These are phyloP conservation scores for Epicauta chinensis DNA, from an alignment of 1,140 invertebrate species.

Conservation along the genomic window DNA sequence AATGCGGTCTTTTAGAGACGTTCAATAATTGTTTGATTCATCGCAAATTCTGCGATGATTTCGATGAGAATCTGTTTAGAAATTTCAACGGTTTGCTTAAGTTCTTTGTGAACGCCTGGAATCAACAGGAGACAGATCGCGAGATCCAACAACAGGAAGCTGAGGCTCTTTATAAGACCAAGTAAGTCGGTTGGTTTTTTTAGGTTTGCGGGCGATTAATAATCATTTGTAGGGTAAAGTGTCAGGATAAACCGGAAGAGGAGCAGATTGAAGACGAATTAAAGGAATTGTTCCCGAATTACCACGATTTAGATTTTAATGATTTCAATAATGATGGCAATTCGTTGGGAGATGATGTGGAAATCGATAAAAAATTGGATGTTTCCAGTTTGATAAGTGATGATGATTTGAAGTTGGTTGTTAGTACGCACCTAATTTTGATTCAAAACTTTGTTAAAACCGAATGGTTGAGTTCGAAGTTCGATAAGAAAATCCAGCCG, in stretches of 20 bases:
- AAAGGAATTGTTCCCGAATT: conserved; percentile 68
- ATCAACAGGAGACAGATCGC: conserved; percentile 62
- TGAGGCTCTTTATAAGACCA: conserved; percentile 76
- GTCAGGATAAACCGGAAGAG: conserved; percentile 64
- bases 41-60: conserved; percentile 36
- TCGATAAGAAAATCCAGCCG: conserved; percentile 34
- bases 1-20: conserved; percentile 60
- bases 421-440: conserved; percentile 54
- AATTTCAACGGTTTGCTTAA: conserved; percentile 52
- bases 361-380: conserved; percentile 31
- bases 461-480: conserved; percentile 49
- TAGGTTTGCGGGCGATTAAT: conserved; percentile 7
- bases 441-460: conserved; percentile 49
- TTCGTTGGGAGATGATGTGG: neutral
- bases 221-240: conserved; percentile 46
- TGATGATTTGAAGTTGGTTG: conserved; percentile 52
- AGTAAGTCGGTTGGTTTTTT: conserved; percentile 47
- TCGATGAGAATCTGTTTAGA: conserved; percentile 44
- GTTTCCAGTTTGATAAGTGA: conserved; percentile 44
- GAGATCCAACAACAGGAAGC: conserved; percentile 64
- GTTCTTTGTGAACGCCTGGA: conserved; percentile 64
- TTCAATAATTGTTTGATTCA: conserved; percentile 50
- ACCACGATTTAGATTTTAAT: conserved; percentile 60
- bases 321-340: conserved; percentile 47
- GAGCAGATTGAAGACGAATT: conserved; percentile 66